Evolutionary conservation across 2,888 invertebrate species (phyloP), one percentile per base, ranked within the genome.

Genomic region (Buathra laborator): DNA sequence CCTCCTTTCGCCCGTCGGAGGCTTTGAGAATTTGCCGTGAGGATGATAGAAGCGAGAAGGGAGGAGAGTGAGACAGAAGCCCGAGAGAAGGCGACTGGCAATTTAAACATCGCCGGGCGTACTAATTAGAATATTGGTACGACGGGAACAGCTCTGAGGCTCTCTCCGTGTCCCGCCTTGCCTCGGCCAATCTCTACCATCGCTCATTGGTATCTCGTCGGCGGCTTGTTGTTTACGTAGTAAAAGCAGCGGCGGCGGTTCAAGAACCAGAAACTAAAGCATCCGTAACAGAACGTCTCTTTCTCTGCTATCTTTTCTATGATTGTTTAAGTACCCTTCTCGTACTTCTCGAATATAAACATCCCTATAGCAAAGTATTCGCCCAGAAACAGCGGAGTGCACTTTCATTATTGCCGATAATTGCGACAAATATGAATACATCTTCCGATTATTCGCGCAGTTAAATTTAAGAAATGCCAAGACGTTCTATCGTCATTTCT

Each of bases 41-140:
- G 44, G 66, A 66, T 14, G 48, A 24, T 29, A 7, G 7, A 32
- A 51, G 70, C 4, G 51, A 32, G 59, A 46, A 3, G 4, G 48
- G 29, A n/a, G 46, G 59, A 46, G 46, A 24, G 37, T 0, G 37
- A 56, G 37, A 74, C 51, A 66, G 16, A 37, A 24, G 70, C 64
- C 56, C 56, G 56, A 12, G 9, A 12, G 56, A 64, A 62, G 62
- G 67, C 48, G 81, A 81, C 81, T 74, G 53, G 74, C 74, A 84
- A 81, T 78, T 81, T 67, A 81, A 84, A 81, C 81, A 78, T 78
- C 79, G 62, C 43, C 71, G 67, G 48, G 72, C 62, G 59, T 84
- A 64, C 81, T 81, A 84, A 84, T 84, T 84, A 78, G 81, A 84
- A 84, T 81, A 81, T 78, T 67, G 81, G 68, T 70, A 66, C 51